These are phyloP conservation scores for Venustaconcha ellipsiformis DNA, from an alignment of 1,140 invertebrate genomes.

Conservation along the genomic window DNA sequence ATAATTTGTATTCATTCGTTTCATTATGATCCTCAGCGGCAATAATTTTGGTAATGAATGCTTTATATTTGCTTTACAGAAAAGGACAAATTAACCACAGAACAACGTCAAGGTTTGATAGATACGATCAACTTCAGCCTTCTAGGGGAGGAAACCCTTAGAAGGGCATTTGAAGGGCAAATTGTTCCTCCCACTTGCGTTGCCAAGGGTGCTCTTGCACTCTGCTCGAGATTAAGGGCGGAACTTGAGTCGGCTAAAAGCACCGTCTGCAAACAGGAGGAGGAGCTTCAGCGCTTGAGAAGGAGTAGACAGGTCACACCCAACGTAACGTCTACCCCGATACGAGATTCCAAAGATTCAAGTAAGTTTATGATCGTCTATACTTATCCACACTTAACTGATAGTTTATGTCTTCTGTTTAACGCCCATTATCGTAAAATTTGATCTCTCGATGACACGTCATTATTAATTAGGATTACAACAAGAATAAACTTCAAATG, in stretches of 20 bases:
- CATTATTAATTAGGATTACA: too few relatives aligned
- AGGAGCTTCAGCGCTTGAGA: conserved; percentile 48
- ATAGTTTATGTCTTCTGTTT: background rate
- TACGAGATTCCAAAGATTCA: conserved; percentile 26
- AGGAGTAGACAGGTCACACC: conserved; percentile 27
- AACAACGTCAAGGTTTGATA: conserved; percentile 52
- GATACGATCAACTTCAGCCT: conserved; percentile 58
- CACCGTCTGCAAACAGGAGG: conserved; percentile 50
- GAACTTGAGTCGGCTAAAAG: conserved; percentile 54
- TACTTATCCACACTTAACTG: conserved; percentile 1
- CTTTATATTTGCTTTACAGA: conserved; percentile 40
- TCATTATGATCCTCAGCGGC: background rate
- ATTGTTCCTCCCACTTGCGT: conserved; percentile 53
- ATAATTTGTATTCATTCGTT: background rate
- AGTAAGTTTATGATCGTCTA: conserved; percentile 2
- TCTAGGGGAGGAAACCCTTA: conserved; percentile 56
- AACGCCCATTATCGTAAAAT: background rate
- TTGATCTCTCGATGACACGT: background rate
- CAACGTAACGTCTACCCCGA: conserved; percentile 13
- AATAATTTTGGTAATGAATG: background rate
- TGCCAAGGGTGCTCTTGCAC: conserved; percentile 56
- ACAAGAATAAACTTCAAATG: too few relatives aligned
- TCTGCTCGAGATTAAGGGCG: conserved; percentile 50
- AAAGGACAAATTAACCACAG: conserved; percentile 45
- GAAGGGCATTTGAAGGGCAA: conserved; percentile 50